Base-by-base conservation (phyloP, 2,113 vertebrate genomes). In the Xiphophorus hellerii region DNA sequence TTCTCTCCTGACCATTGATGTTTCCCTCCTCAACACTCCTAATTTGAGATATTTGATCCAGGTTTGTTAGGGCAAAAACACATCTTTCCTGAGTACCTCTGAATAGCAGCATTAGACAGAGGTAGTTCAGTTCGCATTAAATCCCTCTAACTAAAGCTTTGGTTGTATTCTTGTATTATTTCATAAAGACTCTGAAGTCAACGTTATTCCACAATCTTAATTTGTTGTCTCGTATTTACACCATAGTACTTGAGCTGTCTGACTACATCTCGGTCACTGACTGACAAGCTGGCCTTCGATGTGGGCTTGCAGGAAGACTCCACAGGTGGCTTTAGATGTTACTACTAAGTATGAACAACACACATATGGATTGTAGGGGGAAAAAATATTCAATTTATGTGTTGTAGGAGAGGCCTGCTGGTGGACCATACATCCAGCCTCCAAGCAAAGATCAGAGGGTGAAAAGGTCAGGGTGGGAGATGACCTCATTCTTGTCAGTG, bases 391-490 rank as follows among this genome's bases (percentile, higher is more conserved):
- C 2, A 66, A 0, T 48, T 7, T 80, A 28, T 85, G 10, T 8
- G 0, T 39, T 54, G 12, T n/a, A 98, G 96, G 97, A 7, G 97
- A 97, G 88, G 96, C 97, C 9, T 98, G 97, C 67, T 98, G 97
- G 97, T 98, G 97, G 97, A 98, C 96, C 3, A 96, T 96, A 75
- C 97, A 98, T 74, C 97, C 97, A 1, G 97, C 97, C 31, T 98
- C 97, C 51, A 98, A 98, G 82, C 97, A 98, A 80, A 95, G 97
- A 73, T 97, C 97, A 0, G 97, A 98, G 87, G 97, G 97, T 11
- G 97, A 98, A 82, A 98, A 98, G 88, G 97, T 98, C 77, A 95
- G 97, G 0, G 96, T 98, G 3, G 97, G 97, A 51, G 97, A 97
- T 71, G 97, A 98, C 88, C 94, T 98, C 81, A 98, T 98, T 83